Evolutionary conservation across 2,888 invertebrate genomes (phyloP).

Genomic region (Sphinx pinastri): DNA sequence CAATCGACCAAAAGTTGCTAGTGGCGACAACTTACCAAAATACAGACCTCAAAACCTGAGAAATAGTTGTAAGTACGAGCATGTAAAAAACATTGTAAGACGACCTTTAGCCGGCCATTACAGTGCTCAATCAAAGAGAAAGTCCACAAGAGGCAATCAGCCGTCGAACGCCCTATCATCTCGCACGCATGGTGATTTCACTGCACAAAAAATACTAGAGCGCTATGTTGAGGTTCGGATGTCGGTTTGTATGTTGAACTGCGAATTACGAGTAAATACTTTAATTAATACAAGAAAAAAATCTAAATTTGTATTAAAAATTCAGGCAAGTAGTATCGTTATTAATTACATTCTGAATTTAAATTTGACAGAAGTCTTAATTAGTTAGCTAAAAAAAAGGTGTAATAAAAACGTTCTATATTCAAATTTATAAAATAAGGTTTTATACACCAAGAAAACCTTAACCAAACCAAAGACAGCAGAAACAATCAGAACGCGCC

Average conservation of each 20-base stretch:
- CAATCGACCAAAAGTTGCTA: too few relatives aligned
- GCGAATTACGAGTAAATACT: not conserved
- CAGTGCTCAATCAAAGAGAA: constrained; percentile 82
- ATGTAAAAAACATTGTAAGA: not conserved
- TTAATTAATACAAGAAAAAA: not conserved
- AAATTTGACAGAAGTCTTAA: too few relatives aligned
- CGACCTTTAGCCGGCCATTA: constrained; percentile 63
- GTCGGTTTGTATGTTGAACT: constrained; percentile 3
- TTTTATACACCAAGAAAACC: too few relatives aligned
- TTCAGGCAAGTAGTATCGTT: too few relatives aligned
- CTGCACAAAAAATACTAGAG: constrained; percentile 71
- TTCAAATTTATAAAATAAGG: too few relatives aligned
- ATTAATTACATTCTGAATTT: too few relatives aligned
- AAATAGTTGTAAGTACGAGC: constrained; percentile 45
- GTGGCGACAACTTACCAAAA: not conserved
- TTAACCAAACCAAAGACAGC: not conserved
- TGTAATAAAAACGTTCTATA: too few relatives aligned
- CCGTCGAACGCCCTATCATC: constrained; percentile 82
- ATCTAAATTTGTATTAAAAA: too few relatives aligned
- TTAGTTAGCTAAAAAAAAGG: too few relatives aligned
- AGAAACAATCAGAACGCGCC: constrained; percentile 32
- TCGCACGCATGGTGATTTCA: constrained; percentile 84
- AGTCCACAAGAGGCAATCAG: constrained; percentile 83
- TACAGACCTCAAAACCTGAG: constrained; percentile 37
- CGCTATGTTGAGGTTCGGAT: not conserved